phyloP scores from a whole-genome alignment of 2,888 invertebrate species.

The Tiliacea aurago region DNA sequence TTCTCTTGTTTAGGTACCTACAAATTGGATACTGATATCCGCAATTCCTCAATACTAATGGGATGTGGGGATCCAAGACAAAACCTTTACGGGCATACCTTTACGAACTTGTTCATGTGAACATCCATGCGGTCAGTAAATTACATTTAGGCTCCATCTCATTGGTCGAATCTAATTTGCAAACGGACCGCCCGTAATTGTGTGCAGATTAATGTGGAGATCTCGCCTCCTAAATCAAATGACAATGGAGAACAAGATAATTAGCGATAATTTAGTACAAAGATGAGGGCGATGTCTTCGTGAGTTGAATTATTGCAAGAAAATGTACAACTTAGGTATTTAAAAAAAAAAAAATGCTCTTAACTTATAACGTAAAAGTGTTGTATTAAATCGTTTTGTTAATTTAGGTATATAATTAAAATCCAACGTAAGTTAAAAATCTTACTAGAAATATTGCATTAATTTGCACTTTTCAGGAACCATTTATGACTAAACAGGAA shows the following conservation, averaged over 20 bases:
- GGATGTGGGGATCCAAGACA: slow-evolving; percentile 34
- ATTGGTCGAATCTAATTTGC: slow-evolving; percentile 63
- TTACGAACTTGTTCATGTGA: slow-evolving; percentile 36
- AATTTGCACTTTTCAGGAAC: background rate
- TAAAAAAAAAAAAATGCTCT: background rate
- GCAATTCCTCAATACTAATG: slow-evolving; percentile 46
- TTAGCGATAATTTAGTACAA: slow-evolving; percentile 57
- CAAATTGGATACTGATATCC: slow-evolving; percentile 65
- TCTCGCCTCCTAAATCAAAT: slow-evolving; percentile 61
- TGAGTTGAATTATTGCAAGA: slow-evolving; percentile 44
- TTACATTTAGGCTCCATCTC: slow-evolving; percentile 52
- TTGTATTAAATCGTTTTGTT: background rate
- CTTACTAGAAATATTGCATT: background rate
- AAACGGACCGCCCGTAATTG: slow-evolving; percentile 53
- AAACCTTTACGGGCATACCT: slow-evolving; percentile 43
- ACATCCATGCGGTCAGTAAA: slow-evolving; percentile 43
- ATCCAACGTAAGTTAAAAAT: background rate
- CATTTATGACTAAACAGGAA: background rate
- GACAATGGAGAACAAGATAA: slow-evolving; percentile 55
- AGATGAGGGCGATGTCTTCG: slow-evolving; percentile 42
- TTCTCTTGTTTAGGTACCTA: slow-evolving; percentile 62
- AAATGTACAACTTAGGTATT: slow-evolving; percentile 10
- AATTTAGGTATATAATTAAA: background rate
- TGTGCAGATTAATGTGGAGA: slow-evolving; percentile 53
- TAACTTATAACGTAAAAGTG: too few species aligned